Evolutionary conservation across 2,113 vertebrate species (phyloP), one percentile per base, ranked within the genome.

Genomic region (Corythornis madagascariensis): DNA sequence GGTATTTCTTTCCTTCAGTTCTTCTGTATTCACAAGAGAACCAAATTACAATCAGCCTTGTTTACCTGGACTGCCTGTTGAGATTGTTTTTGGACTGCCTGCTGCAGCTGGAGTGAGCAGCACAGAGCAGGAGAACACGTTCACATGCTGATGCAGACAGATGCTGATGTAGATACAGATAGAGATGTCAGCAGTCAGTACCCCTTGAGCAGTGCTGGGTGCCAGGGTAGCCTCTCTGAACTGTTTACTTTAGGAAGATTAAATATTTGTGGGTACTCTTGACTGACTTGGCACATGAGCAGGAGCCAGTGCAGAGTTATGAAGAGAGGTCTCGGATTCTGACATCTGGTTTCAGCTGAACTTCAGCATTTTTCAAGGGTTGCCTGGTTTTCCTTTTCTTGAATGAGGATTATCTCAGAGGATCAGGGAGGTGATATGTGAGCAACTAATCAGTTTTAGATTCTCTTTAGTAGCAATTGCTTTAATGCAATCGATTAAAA

Each of bases 401-500:
- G 13, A 17, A 40, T 6, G 20, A 65, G 35, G 47, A 28, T 57
- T 63, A 16, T 52, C 31, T 76, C 57, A 26, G 19, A 2, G 75
- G 84, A 86, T 78, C 76, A 61, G 28, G 73, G 42, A 75, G 71
- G 38, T 59, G 73, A 60, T 88, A 50, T 26, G 31, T 15, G 76
- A 90, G 74, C 55, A 76, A 10, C 53, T 70, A 66, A 88, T 83
- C 88, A 47, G 57, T 79, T 88, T 72, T 72, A 65, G 43, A 66
- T 69, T 74, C 75, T 79, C 42, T 52, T 76, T 50, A 33, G 42
- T n/a, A 79, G 69, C 10, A 66, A 79, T 89, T 90, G 56, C 71
- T 85, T 66, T 87, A 83, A 84, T 80, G 59, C 42, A 66, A 42
- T 93, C 15, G 43, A 88, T 96, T 95, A 65, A 95, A 92, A 70